phyloP scores from a whole-genome alignment of 1,140 invertebrate genomes.

The Leptinotarsa lineolata region DNA sequence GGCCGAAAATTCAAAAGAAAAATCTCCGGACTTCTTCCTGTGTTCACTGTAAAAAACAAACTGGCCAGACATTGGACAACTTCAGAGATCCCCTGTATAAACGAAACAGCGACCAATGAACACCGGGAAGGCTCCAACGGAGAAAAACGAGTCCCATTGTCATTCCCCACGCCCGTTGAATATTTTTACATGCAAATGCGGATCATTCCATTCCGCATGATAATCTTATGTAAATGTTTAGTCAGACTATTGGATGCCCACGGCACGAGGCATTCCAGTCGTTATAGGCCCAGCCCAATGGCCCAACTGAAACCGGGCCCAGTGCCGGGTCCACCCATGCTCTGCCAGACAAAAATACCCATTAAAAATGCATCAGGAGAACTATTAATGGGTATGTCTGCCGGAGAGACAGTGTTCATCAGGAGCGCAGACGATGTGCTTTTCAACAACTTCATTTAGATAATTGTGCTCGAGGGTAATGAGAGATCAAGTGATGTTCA shows the following conservation, averaged over 20 bases:
- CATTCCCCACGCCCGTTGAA: slow-evolving; percentile 3
- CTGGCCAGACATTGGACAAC: too few relatives aligned
- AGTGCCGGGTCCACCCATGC: neutral
- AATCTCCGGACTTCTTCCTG: too few relatives aligned
- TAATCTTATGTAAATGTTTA: neutral
- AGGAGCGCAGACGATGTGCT: neutral
- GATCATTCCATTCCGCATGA: neutral
- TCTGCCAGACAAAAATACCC: neutral
- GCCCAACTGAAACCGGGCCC: neutral
- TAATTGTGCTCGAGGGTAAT: too few relatives aligned
- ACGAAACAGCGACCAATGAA: too few relatives aligned
- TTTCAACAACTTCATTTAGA: too few relatives aligned
- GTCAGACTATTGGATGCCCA: neutral
- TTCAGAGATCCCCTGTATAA: too few relatives aligned
- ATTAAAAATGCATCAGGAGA: neutral
- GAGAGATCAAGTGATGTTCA: too few relatives aligned
- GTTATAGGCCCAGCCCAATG: neutral
- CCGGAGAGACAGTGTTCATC: neutral
- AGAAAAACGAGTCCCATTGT: neutral
- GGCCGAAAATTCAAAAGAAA: too few relatives aligned
- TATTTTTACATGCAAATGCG: slow-evolving; percentile 15
- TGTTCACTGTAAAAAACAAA: too few relatives aligned
- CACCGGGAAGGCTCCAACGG: too few relatives aligned
- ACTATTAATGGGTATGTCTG: neutral
- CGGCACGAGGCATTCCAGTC: neutral